Conservation (phyloP, 2,888 invertebrate species). For the Tetheella fluctuosa region DNA sequence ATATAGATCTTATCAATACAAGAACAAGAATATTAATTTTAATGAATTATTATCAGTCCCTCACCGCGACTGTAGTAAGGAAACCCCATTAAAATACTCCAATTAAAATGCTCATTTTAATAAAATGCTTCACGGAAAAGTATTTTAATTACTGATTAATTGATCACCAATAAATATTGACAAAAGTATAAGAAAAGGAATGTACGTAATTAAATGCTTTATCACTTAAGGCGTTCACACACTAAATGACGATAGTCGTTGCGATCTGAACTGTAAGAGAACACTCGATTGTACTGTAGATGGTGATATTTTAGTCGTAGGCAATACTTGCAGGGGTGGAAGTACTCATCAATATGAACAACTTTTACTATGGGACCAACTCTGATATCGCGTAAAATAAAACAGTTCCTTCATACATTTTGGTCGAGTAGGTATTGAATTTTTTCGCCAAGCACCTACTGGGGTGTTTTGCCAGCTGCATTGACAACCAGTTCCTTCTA, state of each 20-base stretch:
- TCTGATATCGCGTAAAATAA: too few relatives aligned
- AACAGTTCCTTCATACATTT: too few relatives aligned
- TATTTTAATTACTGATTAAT: constrained; percentile 11
- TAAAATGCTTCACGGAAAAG: constrained; percentile 21
- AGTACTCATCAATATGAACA: too few relatives aligned
- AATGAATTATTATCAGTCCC: constrained; percentile 4
- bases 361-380: too few relatives aligned
- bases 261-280: not conserved
- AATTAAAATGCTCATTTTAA: constrained; percentile 28
- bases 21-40: constrained; percentile 6
- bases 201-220: constrained; percentile 10
- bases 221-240: not conserved
- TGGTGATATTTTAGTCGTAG: too few relatives aligned
- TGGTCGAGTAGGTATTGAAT: too few relatives aligned
- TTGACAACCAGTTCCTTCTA: too few relatives aligned
- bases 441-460: too few relatives aligned
- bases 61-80: too few relatives aligned
- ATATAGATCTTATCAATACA: constrained; percentile 12
- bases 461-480: too few relatives aligned
- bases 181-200: constrained; percentile 10
- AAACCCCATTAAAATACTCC: constrained; percentile 13
- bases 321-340: too few relatives aligned
- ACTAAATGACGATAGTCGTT: not conserved
- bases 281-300: not conserved
- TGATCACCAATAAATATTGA: constrained; percentile 18